phyloP scores from a whole-genome alignment of 2,797 vertebrate species.

The Dromococcyx pavoninus region DNA sequence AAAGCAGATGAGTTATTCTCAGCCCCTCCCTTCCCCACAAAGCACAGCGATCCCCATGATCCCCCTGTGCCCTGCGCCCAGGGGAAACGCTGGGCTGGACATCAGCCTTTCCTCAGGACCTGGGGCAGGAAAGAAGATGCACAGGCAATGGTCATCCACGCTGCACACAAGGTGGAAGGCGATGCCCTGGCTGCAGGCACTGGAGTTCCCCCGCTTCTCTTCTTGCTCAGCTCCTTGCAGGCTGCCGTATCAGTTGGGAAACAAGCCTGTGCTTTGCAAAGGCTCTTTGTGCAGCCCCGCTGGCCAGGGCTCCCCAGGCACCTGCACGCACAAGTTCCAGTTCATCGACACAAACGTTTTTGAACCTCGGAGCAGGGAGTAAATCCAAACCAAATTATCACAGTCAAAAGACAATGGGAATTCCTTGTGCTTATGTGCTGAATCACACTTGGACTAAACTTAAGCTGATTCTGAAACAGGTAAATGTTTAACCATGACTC shows the following conservation, averaged over 20 bases:
- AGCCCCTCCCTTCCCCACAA: neutral
- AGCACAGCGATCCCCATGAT: accelerated
- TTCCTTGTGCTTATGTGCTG: neutral
- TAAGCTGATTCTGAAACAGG: neutral
- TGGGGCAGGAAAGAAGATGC: neutral
- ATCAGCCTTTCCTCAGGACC: neutral
- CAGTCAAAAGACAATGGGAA: neutral
- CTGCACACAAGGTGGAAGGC: neutral
- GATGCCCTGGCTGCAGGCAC: neutral
- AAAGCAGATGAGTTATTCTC: neutral
- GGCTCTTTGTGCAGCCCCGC: neutral
- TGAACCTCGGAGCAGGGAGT: neutral
- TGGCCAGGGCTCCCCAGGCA: neutral
- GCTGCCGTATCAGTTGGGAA: accelerated
- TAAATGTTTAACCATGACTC: neutral
- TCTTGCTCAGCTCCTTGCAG: neutral
- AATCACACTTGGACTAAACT: neutral
- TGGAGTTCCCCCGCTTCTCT: neutral
- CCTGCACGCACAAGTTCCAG: neutral
- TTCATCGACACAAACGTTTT: accelerated
- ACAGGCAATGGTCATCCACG: accelerated
- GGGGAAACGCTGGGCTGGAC: neutral
- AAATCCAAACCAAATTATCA: neutral
- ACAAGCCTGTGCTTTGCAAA: neutral
- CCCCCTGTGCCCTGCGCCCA: accelerated